Evolutionary conservation across 2,888 invertebrate genomes (phyloP), one percentile per base, ranked within the genome.

Genomic region (Byasa hedistus): DNA sequence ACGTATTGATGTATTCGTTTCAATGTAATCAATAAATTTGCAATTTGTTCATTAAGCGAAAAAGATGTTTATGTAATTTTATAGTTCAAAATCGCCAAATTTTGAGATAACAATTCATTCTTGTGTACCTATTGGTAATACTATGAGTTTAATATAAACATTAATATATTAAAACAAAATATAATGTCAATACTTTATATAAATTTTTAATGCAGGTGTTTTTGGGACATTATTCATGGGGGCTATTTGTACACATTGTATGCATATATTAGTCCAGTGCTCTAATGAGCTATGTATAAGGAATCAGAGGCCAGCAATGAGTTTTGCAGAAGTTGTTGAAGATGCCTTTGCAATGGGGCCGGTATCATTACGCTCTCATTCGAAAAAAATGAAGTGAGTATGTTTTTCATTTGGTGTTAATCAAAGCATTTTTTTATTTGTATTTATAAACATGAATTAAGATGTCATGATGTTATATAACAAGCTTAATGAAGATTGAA

Each of bases 231-330:
- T 97, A 66, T 76, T 96, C 19, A 95, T 98, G 93, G 98, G 98
- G 19, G 89, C 94, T n/a, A 94, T 98, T 72, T 97, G 97, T 83
- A 96, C 97, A 19, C 98, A 98, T 84, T 98, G 98, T 86, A 98
- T 97, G 97, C 97, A 97, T 81, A 95, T 96, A 87, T 89, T 96
- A 80, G 96, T 94, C 23, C 91, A 91, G 66, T 96, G 96, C 82
- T 94, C 96, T 15, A 95, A 95, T 79, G 96, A 96, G 77, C 85
- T 96, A 15, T 95, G 96, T 80, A 91, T 94, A 66, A 91, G 96
- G 71, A 92, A 94, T 65, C 94, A 95, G 80, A 82, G 89, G 66
- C 95, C 95, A n/a, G 90, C 95, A 4, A 81, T 98, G 74, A 95
- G 94, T 77, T 98, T 97, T 82, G 93, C 96, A 0, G 95, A 96